phyloP scores from a whole-genome alignment of 1,140 invertebrate species.

The Melipona quadrifasciata region DNA sequence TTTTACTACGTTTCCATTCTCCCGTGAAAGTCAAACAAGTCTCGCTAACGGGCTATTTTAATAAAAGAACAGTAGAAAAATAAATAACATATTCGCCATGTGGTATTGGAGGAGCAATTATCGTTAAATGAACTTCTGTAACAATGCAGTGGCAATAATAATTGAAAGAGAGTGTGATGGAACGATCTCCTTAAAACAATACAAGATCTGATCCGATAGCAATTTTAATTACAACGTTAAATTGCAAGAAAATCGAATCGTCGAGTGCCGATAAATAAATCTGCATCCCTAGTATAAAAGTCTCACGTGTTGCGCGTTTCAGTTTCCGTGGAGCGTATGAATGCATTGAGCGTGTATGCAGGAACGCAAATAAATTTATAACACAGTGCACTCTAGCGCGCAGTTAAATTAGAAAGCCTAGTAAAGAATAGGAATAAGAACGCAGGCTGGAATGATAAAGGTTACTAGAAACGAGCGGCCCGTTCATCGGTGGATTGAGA shows the following conservation, averaged over 20 bases:
- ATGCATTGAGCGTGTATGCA: not conserved
- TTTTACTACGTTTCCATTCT: not conserved
- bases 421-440: not conserved
- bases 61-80: not conserved
- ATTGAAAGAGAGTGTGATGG: not conserved
- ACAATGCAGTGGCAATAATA: conserved; percentile 2
- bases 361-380: conserved; percentile 41
- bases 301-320: not conserved
- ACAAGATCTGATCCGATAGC: not conserved
- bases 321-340: not conserved
- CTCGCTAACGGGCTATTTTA: not conserved
- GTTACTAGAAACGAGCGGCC: conserved; percentile 38
- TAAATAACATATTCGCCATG: not conserved
- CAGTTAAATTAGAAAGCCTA: conserved; percentile 38
- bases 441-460: conserved; percentile 26
- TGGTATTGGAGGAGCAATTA: not conserved
- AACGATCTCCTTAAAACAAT: conserved; percentile 7
- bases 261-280: not conserved
- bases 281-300: not conserved
- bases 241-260: not conserved
- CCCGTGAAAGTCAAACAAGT: not conserved
- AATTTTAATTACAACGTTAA: not conserved
- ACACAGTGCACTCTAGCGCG: not conserved
- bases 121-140: not conserved
- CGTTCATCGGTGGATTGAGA: conserved; percentile 34